Percentiles rank a stretch among this genome's conserved stretches.
These are phyloP conservation scores for Malurus leucopterus DNA, from an alignment of 2,797 vertebrate species.

Conservation along the genomic window DNA sequence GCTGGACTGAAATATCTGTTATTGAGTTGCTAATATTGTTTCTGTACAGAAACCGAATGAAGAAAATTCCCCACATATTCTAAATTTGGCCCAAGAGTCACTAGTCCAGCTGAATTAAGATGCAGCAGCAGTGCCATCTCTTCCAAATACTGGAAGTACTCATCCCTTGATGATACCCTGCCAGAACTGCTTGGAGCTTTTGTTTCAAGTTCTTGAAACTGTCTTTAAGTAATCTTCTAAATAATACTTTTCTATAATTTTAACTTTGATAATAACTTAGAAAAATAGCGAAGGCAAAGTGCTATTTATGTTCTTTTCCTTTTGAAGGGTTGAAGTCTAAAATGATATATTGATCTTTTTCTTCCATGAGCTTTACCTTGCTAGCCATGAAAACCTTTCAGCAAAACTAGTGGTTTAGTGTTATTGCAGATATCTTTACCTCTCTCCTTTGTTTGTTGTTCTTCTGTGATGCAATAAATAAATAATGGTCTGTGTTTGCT, in stretches of 20 bases:
- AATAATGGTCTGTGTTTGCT: neutral
- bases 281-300: neutral
- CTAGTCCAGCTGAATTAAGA: neutral
- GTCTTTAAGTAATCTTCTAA: neutral
- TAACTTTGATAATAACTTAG: neutral
- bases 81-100: neutral
- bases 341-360: neutral
- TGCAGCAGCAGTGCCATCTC: neutral
- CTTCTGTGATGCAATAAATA: neutral
- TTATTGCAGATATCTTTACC: neutral
- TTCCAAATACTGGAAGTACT: neutral
- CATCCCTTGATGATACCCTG: neutral
- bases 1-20: neutral
- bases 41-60: neutral
- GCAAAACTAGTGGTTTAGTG: neutral
- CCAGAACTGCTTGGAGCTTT: neutral
- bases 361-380: neutral
- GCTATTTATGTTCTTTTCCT: neutral
- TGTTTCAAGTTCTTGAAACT: conserved; percentile 8
- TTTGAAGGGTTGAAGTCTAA: neutral
- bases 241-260: neutral
- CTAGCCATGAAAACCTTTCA: neutral
- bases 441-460: neutral
- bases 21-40: neutral
- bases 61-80: neutral